Percentiles rank a stretch among this genome's conserved stretches.
These are phyloP conservation scores for Gallinago stenura DNA, from an alignment of 2,797 vertebrate species.

Conservation along the genomic window DNA sequence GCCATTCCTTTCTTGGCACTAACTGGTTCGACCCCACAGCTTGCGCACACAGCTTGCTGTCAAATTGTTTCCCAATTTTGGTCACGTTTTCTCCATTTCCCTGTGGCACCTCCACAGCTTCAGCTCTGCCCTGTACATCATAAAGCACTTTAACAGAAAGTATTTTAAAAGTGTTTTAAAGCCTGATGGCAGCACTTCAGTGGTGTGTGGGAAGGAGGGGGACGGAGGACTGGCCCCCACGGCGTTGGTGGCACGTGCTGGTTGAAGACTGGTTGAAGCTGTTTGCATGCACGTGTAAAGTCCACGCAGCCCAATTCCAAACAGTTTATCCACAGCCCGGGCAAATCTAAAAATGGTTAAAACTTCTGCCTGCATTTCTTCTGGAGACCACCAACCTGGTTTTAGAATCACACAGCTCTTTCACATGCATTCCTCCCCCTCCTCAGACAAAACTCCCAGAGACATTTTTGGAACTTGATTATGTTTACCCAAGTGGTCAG, in stretches of 20 bases:
- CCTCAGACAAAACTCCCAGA: background rate
- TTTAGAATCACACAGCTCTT: background rate
- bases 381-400: background rate
- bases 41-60: background rate
- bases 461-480: fast-evolving
- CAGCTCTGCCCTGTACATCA: background rate
- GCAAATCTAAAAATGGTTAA: background rate
- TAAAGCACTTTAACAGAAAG: background rate
- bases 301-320: background rate
- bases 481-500: background rate
- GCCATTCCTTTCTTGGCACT: background rate
- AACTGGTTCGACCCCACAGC: background rate
- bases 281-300: fast-evolving
- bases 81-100: background rate
- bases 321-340: background rate
- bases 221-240: fast-evolving
- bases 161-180: background rate
- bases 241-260: background rate
- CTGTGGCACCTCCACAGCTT: background rate
- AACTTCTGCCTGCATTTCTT: background rate
- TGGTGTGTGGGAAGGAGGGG: background rate
- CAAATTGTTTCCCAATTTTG: background rate
- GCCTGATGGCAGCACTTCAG: background rate
- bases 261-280: background rate
- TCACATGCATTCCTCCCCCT: fast-evolving